Evolutionary conservation across 2,888 invertebrate species (phyloP), one percentile per base, ranked within the genome.

Genomic region (Noctua pronuba): DNA sequence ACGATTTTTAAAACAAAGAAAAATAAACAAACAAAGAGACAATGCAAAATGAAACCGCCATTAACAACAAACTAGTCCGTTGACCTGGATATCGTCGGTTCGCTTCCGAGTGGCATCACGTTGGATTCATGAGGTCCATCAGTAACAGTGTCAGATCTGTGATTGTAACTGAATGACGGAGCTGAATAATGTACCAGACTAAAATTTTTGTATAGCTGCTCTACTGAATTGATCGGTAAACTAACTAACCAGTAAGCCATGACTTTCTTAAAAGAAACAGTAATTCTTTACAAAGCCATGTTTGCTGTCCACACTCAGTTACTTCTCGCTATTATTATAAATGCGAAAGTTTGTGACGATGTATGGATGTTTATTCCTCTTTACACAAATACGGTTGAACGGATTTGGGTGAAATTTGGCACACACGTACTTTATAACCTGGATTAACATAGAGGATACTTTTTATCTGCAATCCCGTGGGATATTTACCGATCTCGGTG

Each of bases 31-130:
- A 79, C 49, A 44, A 62, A 72, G 28, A 31, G 24, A 46, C 10
- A 21, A 52, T n/a, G 28, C 21, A n/a, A 60, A 62, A 62, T 38
- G 18, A 67, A 49, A 21, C 44, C 11, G 60, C 38, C 16, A 66
- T 68, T 44, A 58, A 64, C 38, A 49, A 60, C 35, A 44, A 70
- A 79, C 46, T 78, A 83, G 66, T 78, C 24, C 28, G 41, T 67
- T 73, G 73, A 73, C 66, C 73, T 67, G 66, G 46, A 69, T 73
- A 35, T 62, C 21, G 21, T 5, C 2, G 6, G 31, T 52, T 31
- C 46, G 4, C 13, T 83, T 66, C 60, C 69, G 52, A 73, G 72
- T 78, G 46, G 28, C 52, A 49, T 68, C 55, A 65, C 52, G 49
- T 52, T 31, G 31, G 78, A 55, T 52, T 58, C 44, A 73, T 83